Percentiles rank a stretch among this genome's conserved stretches.
Conservation (phyloP, 2,113 vertebrate species). For the Zapornia atra region DNA sequence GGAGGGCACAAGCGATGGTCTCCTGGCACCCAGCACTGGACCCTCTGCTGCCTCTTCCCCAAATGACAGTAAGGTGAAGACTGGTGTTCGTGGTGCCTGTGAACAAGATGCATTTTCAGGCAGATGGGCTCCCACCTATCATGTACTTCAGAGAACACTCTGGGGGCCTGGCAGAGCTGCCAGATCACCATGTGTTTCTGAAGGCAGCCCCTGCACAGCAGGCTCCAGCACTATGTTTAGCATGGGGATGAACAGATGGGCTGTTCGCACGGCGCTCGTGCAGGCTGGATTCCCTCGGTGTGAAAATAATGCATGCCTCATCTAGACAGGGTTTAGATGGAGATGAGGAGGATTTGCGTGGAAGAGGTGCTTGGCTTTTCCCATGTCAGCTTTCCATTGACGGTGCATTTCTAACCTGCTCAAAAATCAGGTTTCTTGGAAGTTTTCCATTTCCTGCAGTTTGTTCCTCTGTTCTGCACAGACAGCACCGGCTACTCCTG, state of each 20-base stretch:
- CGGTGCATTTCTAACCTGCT: neutral
- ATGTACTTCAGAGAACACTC: neutral
- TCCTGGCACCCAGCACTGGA: fast-evolving
- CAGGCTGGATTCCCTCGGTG: neutral
- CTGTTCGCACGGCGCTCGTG: neutral
- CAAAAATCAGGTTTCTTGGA: neutral
- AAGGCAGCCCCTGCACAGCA: neutral
- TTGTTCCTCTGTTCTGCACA: fast-evolving
- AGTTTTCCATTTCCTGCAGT: neutral
- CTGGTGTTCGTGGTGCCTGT: neutral
- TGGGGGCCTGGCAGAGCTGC: neutral
- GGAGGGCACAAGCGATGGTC: fast-evolving
- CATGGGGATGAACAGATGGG: neutral
- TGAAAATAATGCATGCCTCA: neutral
- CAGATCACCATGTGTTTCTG: neutral
- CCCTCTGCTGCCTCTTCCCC: neutral
- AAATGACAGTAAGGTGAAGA: neutral
- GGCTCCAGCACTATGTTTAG: neutral
- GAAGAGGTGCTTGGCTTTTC: neutral
- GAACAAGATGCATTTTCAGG: neutral
- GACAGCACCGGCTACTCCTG: neutral
- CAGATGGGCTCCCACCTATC: neutral
- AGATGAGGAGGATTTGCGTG: neutral
- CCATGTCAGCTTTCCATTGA: neutral
- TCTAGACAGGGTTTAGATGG: neutral